Base-by-base conservation (phyloP, 1,140 invertebrate genomes). In the Limonius californicus region DNA sequence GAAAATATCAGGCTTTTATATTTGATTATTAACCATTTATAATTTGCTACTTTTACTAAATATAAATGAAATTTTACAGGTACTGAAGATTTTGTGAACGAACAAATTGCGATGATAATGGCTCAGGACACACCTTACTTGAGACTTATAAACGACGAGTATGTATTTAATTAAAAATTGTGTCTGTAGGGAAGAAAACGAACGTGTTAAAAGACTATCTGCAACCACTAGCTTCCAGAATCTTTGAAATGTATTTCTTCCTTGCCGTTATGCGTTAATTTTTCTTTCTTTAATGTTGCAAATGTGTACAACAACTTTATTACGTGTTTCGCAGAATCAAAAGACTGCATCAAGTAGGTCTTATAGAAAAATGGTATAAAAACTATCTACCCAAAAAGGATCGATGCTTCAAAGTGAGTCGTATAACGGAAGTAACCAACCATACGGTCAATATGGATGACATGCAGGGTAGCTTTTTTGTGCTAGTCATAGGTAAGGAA, bases 381-480 rank as follows among this genome's bases (percentile, higher is more conserved):
- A 84, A 88, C 32, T 89, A 89, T 74, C 80, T 92, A 71, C 91
- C 92, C 0, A 83, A 84, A 63, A 87, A 87, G 62, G 89, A 95
- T 76, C 85, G 87, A 58, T 95, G 94, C 72, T 90, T 84, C 79
- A 85, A 84, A 68, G 80, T 77, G 32, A 77, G 81, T 42, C 75
- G 78, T 47, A 78, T 79, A 56, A 80, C 83, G 4, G 87, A 88
- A 75, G 89, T 88, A 6, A 85, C 85, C 21, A 92, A 91, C 72
- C 89, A 92, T 68, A 92, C 89, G 54, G 90, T 95, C 2, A 90
- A 92, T 70, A 81, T 94, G 64, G 81, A 87, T 57, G 92, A 95
- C 70, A 95, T 95, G 91, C 90, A 94, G 75, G 93, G 92, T 21
- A 93, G 89, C 43, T 93, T 92, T 79, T 90, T 91, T 64, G 84